Base-by-base conservation (phyloP, 2,888 invertebrate species). In the Leptogaster cylindrica region DNA sequence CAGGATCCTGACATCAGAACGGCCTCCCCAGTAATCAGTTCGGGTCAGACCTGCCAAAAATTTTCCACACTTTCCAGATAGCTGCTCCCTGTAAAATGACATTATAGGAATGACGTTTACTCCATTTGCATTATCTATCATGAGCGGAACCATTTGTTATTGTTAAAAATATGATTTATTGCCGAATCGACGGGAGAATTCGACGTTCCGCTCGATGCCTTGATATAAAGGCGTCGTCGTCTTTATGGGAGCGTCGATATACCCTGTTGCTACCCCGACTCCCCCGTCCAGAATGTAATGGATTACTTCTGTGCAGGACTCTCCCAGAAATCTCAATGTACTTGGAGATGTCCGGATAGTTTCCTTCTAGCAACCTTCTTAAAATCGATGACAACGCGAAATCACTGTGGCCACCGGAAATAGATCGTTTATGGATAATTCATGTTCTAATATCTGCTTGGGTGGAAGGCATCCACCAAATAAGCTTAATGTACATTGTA, bases 141-240 rank as follows among this genome's bases (percentile, higher is more conserved):
- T 14, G 31, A 61, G 18, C 44, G 50, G 39, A 55, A 44, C 66
- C 68, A 55, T 71, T 69, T 70, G 63, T 68, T 67, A 71, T 67
- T 69, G 66, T 68, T 69, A 69, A 63, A 69, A 67, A 70, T 68
- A 71, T 71, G 71, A 71, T 71, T 70, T 69, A 71, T 71, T 70
- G 33, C 65, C 48, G 58, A 27, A 61, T 65, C 61, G 52, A 46
- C 50, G 66, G 33, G 48, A 48, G 46, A 48, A 68, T 61, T 41
- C 36, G 63, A 50, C 61, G 67, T 67, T 65, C 65, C 66, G 67
- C 52, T 61, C 65, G 51, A 69, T 69, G 67, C 69, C 69, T 69
- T 51, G 61, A 36, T 65, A 69, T 65, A 69, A 69, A 67, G 48
- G 67, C 36, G 36, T 48, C 58, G 44, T 39, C 61, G 27, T 66